Percentiles rank a stretch among this genome's conserved stretches.
phyloP scores from a whole-genome alignment of 2,113 vertebrate genomes.

The Pygathrix nemaeus region DNA sequence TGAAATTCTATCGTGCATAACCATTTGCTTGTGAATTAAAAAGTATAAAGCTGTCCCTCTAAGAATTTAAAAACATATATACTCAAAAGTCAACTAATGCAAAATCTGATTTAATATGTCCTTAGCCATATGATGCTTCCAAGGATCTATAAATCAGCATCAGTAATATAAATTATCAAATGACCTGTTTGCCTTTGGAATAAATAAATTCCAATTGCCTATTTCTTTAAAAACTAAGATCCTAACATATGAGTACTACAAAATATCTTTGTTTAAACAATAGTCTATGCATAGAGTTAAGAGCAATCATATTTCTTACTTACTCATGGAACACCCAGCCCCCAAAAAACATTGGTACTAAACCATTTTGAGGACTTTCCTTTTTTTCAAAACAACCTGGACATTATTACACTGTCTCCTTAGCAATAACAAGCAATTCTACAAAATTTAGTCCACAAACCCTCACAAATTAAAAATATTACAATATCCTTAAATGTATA shows the following conservation, averaged over 20 bases:
- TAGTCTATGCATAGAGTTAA: background rate
- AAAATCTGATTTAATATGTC: slow-evolving; percentile 16
- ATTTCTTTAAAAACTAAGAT: slow-evolving; percentile 28
- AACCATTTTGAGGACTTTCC: background rate
- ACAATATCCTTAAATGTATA: background rate
- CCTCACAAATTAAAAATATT: slow-evolving; percentile 12
- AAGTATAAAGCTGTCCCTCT: background rate
- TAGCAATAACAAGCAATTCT: background rate
- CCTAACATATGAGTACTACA: background rate
- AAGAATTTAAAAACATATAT: slow-evolving; percentile 42
- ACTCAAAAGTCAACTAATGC: slow-evolving; percentile 7
- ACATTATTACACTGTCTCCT: background rate
- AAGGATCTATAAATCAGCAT: slow-evolving; percentile 35
- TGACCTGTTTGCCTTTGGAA: background rate
- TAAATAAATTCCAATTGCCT: slow-evolving; percentile 9
- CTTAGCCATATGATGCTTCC: background rate
- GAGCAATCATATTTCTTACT: slow-evolving; percentile 39
- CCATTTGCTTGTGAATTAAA: background rate
- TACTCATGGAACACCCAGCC: background rate
- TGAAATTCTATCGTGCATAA: slow-evolving; percentile 1
- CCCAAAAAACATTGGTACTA: background rate
- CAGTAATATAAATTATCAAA: slow-evolving; percentile 47
- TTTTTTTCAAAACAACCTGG: background rate
- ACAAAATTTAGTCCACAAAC: background rate
- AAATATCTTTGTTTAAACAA: slow-evolving; percentile 46